These are phyloP conservation scores for Euplexia lucipara DNA, from an alignment of 2,888 invertebrate species.

Conservation along the genomic window DNA sequence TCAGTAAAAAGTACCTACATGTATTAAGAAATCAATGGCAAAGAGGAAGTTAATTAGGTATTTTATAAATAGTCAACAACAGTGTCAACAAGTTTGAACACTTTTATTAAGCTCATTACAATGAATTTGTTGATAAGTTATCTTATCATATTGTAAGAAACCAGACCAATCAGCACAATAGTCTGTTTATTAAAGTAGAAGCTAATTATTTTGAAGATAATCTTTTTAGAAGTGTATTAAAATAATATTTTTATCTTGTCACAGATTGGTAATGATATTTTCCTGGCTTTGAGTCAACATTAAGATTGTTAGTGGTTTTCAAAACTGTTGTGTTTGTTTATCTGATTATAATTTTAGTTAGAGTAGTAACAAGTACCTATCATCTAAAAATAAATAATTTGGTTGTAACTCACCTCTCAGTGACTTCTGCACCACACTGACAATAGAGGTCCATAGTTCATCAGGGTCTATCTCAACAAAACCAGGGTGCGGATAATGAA, in stretches of 20 bases:
- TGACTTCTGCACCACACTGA: constrained; percentile 93
- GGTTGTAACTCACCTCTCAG: constrained; percentile 90
- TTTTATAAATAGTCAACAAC: neutral
- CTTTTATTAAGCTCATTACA: constrained; percentile 1
- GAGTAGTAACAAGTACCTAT: neutral
- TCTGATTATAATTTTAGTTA: neutral
- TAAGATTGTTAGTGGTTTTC: neutral
- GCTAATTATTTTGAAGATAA: constrained; percentile 1
- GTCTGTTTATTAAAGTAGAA: neutral
- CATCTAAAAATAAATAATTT: constrained; percentile 1
- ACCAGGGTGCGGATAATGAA: constrained; percentile 95
- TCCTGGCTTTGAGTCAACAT: neutral
- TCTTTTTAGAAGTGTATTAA: neutral
- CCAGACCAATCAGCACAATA: constrained; percentile 1
- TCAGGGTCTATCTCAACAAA: constrained; percentile 97
- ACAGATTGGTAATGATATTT: neutral
- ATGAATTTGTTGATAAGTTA: constrained; percentile 13
- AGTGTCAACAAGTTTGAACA: constrained; percentile 12
- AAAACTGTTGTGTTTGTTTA: neutral
- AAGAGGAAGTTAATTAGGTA: neutral
- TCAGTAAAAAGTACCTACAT: too few relatives aligned
- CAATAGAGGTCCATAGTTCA: constrained; percentile 93
- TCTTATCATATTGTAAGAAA: constrained; percentile 34
- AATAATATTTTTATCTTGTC: neutral
- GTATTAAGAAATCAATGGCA: too few relatives aligned